These are phyloP conservation scores for Sebastiscus tertius DNA, from an alignment of 2,797 vertebrate species.

Conservation along the genomic window DNA sequence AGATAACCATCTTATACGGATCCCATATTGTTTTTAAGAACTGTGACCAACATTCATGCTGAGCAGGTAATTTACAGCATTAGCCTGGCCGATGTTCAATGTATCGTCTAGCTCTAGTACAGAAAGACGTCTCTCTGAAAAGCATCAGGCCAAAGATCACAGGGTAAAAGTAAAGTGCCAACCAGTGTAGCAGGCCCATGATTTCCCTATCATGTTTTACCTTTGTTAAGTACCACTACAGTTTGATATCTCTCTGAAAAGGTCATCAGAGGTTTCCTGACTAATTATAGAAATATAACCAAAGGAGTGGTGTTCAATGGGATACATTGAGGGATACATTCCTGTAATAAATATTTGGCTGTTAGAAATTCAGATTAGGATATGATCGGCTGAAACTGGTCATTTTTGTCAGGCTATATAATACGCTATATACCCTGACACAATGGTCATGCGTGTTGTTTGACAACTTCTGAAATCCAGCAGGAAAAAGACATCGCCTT, in stretches of 20 bases:
- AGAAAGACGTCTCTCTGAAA: background rate
- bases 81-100: background rate
- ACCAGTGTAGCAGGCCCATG: background rate
- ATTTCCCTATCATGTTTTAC: constrained; percentile 17
- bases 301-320: background rate
- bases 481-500: background rate
- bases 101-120: background rate
- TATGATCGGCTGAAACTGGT: too few relatives aligned
- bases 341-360: background rate
- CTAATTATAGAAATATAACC: background rate
- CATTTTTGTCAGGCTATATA: background rate
- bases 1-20: background rate
- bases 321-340: background rate
- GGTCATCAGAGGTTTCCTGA: background rate
- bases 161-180: constrained; percentile 9
- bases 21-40: background rate
- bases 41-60: background rate
- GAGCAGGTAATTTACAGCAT: background rate
- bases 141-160: background rate
- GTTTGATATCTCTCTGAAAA: background rate
- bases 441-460: background rate
- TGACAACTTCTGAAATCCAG: background rate
- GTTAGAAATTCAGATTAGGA: background rate
- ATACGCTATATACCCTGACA: background rate
- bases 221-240: background rate